A percentile compares a stretch with the other conserved stretches of the same genome.
Evolutionary conservation across 2,797 vertebrate genomes (phyloP).

Genomic region (Champsocephalus gunnari): DNA sequence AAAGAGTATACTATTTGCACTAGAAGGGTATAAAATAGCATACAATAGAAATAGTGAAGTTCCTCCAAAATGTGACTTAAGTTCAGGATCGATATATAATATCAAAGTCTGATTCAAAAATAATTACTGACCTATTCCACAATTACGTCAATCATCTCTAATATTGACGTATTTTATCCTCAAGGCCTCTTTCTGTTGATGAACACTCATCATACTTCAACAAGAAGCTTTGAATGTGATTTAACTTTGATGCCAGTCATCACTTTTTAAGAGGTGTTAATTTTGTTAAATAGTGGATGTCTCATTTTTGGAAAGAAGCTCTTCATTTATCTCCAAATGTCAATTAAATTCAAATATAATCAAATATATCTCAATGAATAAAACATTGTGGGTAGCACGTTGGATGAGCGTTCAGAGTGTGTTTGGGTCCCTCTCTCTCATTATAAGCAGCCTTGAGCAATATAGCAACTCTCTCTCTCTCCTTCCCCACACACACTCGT

Average conservation of each 20-base stretch:
- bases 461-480: conserved; percentile 27
- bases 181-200: not conserved
- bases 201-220: conserved; percentile 13
- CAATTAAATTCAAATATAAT: conserved; percentile 76
- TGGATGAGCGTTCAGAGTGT: conserved; percentile 47
- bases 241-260: conserved; percentile 43
- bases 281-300: conserved; percentile 60
- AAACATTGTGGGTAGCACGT: conserved; percentile 71
- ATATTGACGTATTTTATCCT: not conserved
- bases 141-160: not conserved
- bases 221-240: conserved; percentile 32
- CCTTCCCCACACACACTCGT: conserved; percentile 17
- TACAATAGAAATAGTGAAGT: not conserved
- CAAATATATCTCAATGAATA: conserved; percentile 73
- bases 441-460: conserved; percentile 54
- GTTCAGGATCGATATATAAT: too few species aligned
- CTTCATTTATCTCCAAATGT: conserved; percentile 70
- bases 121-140: too few species aligned
- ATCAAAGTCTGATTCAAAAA: too few species aligned
- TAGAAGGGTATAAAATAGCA: not conserved
- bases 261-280: conserved; percentile 83
- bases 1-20: too few species aligned
- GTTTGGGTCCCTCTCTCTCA: conserved; percentile 44
- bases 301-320: conserved; percentile 61
- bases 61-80: not conserved